A percentile compares a stretch with the other conserved stretches of the same genome.
Conservation (phyloP, 1,140 invertebrate species). For the Pseudomyrmex flavicornis region DNA sequence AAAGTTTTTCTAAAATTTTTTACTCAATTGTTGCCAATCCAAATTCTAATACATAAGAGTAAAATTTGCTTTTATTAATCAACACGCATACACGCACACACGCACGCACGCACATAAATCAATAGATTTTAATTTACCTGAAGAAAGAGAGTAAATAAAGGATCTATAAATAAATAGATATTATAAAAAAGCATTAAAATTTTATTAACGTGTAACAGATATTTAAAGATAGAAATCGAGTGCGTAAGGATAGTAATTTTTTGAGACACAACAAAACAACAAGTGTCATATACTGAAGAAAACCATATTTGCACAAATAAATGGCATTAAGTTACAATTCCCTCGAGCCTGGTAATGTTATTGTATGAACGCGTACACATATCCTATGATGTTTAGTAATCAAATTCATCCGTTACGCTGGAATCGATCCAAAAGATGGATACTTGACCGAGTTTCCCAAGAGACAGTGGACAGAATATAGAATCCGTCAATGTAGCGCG, state of each 20-base stretch:
- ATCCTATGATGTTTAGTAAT: conserved; percentile 68
- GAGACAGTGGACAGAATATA: conserved; percentile 61
- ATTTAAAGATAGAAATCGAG: background rate
- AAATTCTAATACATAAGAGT: background rate
- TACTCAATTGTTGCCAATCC: background rate
- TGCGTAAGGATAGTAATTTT: background rate
- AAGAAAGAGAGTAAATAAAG: background rate
- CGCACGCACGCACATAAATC: too few relatives aligned
- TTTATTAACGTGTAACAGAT: background rate
- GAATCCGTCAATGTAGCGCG: conserved; percentile 49
- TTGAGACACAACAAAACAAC: background rate
- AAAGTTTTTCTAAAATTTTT: background rate
- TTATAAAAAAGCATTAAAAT: background rate
- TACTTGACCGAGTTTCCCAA: conserved; percentile 56
- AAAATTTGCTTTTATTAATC: conserved; percentile 12
- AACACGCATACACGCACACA: too few relatives aligned
- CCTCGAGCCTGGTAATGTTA: conserved; percentile 36
- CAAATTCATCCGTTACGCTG: conserved; percentile 67
- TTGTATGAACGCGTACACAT: conserved; percentile 56
- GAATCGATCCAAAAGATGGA: conserved; percentile 67
- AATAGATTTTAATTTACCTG: conserved; percentile 22
- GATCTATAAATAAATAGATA: background rate
- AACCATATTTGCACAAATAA: conserved; percentile 33
- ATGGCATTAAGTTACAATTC: conserved; percentile 35
- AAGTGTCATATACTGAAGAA: conserved; percentile 25